phyloP scores from a whole-genome alignment of 2,113 vertebrate species.

The Bos indicus region DNA sequence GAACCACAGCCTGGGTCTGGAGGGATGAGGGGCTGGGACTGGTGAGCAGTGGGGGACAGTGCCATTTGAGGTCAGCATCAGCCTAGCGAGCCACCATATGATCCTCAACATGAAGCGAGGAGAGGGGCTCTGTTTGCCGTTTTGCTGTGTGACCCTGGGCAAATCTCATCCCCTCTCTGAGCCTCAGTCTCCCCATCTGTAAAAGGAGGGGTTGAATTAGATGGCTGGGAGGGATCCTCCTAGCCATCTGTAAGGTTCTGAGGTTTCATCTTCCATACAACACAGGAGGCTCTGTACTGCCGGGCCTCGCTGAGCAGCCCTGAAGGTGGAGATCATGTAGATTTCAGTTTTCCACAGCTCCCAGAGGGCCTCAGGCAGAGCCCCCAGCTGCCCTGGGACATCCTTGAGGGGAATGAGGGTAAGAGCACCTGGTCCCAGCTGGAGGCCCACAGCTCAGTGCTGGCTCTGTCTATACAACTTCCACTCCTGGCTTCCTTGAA shows the following conservation, averaged over 20 bases:
- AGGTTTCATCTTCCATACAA: background rate
- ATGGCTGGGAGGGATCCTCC: background rate
- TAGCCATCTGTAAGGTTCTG: background rate
- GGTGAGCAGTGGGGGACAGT: background rate
- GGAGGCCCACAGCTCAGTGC: background rate
- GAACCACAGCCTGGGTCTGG: background rate
- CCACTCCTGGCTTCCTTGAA: no score
- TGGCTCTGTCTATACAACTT: background rate
- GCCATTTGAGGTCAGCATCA: background rate
- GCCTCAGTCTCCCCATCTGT: background rate
- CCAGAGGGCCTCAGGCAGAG: background rate
- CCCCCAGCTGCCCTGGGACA: background rate
- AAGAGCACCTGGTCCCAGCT: background rate
- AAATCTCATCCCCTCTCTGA: background rate
- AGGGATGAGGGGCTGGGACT: background rate
- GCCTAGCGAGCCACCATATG: rapidly evolving
- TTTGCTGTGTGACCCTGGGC: background rate
- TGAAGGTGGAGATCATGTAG: rapidly evolving
- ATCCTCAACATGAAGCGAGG: background rate
- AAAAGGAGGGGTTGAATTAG: background rate
- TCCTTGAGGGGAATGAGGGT: rapidly evolving
- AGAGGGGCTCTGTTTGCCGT: background rate
- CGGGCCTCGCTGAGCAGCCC: background rate
- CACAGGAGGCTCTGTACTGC: background rate
- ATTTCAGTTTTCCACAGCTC: background rate